Base-by-base conservation (phyloP, 2,113 vertebrate species). In the Rhinoptilus africanus region DNA sequence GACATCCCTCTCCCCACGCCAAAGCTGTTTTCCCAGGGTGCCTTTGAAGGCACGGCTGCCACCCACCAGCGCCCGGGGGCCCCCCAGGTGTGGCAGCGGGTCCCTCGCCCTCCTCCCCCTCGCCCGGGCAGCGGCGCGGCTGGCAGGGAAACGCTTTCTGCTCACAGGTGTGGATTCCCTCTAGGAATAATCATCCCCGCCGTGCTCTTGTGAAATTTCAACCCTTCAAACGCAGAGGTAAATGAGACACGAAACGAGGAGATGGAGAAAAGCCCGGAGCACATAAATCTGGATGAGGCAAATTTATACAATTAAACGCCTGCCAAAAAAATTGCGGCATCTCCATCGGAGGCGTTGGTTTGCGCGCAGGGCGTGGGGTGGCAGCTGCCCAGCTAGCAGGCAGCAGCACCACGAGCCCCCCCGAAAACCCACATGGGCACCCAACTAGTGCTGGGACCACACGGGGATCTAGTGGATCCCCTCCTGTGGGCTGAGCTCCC, bases 201-300 rank as follows among this genome's bases (percentile, higher is more conserved):
- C 13, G 8, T 39, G 85, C 93, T 92, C 91, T 94, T 94, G 93
- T 96, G 93, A 88, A 83, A 97, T 89, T 88, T 68, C 91, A 88
- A 26, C 81, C 95, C 91, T 97, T 92, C 93, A 96, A 96, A 96
- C 57, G 30, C 89, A 66, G 56, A 73, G 92, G 66, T 91, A 97
- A 96, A 94, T 72, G 86, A 96, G 80, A 83, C 87, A 67, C 43
- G 27, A 87, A 97, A 88, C 60, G 69, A 86, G 71, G 41, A 96
- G 88, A 96, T 93, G 88, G 95, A 95, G 68, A 92, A 95, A 97
- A 96, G 94, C 96, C 95, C 15, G 34, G 80, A 88, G 93, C 92
- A 88, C 92, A 85, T 85, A 93, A 95, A 95, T 96, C 96, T 95
- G 89, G 94, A 96, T 76, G 68, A 95, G 94, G 89, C 92, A 96